Evolutionary conservation across 2,888 invertebrate species (phyloP).

Genomic region (Amaurobius ferox): DNA sequence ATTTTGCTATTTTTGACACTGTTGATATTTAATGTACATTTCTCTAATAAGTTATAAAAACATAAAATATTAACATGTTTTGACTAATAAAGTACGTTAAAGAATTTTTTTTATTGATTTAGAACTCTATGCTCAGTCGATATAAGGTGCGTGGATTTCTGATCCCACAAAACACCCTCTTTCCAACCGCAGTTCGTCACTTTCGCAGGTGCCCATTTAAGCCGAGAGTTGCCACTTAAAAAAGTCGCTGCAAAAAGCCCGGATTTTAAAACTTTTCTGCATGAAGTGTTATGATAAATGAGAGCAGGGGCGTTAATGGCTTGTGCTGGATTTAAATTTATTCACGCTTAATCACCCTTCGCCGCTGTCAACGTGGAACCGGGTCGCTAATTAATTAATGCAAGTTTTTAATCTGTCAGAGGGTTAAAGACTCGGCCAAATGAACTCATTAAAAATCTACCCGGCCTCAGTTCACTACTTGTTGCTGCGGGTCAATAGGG

Average conservation of each 20-base stretch:
- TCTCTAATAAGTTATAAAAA: too few species aligned
- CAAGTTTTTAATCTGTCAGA: slow-evolving; percentile 59
- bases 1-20: too few species aligned
- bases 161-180: too few species aligned
- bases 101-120: too few species aligned
- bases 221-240: not conserved
- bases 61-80: too few species aligned
- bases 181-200: not conserved
- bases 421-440: slow-evolving; percentile 57
- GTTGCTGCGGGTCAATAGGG: slow-evolving; percentile 40
- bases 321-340: slow-evolving; percentile 57
- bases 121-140: too few species aligned
- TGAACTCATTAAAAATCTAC: slow-evolving; percentile 62
- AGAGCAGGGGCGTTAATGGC: slow-evolving; percentile 27
- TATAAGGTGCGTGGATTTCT: too few species aligned
- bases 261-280: slow-evolving; percentile 40
- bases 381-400: slow-evolving; percentile 60
- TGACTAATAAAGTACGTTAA: too few species aligned
- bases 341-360: slow-evolving; percentile 57
- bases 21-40: too few species aligned
- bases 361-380: slow-evolving; percentile 8
- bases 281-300: slow-evolving; percentile 53
- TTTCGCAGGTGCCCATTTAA: not conserved
- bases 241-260: slow-evolving; percentile 22
- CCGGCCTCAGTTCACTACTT: slow-evolving; percentile 34